Evolutionary conservation across 2,888 invertebrate species (phyloP).

Genomic region (Rhagonycha lutea): DNA sequence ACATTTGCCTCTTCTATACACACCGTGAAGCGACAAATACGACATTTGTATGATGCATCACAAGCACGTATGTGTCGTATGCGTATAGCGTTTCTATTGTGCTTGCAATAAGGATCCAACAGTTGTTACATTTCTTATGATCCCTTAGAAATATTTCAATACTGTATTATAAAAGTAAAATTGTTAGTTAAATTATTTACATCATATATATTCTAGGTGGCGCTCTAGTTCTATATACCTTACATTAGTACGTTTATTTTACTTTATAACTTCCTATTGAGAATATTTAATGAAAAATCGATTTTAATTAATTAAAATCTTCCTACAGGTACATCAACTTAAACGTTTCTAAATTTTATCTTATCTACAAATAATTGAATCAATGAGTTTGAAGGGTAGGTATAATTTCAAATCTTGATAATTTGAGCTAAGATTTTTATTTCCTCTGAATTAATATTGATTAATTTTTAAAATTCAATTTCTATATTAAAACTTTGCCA

Average conservation of each 20-base stretch:
- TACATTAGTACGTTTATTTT: too few species aligned
- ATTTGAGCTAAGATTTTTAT: not conserved
- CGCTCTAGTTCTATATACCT: not conserved
- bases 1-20: constrained; percentile 38
- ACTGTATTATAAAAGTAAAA: not conserved
- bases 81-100: constrained; percentile 22
- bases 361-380: not conserved
- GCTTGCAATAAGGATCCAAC: constrained; percentile 11
- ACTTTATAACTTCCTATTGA: not conserved
- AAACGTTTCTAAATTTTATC: not conserved
- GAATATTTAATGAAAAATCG: not conserved
- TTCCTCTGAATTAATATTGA: not conserved
- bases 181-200: not conserved
- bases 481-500: too few species aligned
- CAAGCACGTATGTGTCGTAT: constrained; percentile 32
- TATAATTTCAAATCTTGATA: not conserved
- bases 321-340: not conserved
- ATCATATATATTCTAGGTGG: not conserved
- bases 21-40: constrained; percentile 36
- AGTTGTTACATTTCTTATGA: constrained; percentile 10
- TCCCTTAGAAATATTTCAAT: constrained; percentile 3
- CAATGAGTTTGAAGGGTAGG: not conserved
- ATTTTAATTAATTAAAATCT: not conserved
- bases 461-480: not conserved
- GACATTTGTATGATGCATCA: constrained; percentile 38